A percentile compares a stretch with the other conserved stretches of the same genome.
These are phyloP conservation scores for Diuraphis noxia DNA, from an alignment of 1,140 invertebrate species.

Conservation along the genomic window DNA sequence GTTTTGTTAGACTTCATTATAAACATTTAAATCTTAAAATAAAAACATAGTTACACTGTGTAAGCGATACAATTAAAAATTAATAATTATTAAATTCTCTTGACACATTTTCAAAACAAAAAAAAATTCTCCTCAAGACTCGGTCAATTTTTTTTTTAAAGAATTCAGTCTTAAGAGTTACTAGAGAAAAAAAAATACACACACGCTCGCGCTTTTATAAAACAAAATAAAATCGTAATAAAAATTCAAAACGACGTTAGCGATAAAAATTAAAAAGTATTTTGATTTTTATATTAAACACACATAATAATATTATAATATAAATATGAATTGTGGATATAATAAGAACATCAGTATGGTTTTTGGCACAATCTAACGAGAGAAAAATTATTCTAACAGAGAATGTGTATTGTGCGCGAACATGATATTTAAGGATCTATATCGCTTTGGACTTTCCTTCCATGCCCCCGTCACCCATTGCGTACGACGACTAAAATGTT, in stretches of 20 bases:
- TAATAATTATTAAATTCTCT: conserved; percentile 13
- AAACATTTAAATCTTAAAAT: conserved; percentile 6
- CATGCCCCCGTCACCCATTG: not conserved
- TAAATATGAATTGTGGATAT: not conserved
- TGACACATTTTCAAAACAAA: not conserved
- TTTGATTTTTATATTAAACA: conserved; percentile 48
- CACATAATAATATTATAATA: not conserved
- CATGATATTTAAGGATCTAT: not conserved
- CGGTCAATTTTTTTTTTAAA: conserved; percentile 34
- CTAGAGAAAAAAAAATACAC: conserved; percentile 55
- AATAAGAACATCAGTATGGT: not conserved
- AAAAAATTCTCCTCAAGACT: conserved; percentile 16
- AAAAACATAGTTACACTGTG: conserved; percentile 1
- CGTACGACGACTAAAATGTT: not conserved
- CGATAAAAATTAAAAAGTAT: conserved; percentile 19
- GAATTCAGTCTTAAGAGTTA: conserved; percentile 49
- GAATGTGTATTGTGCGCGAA: conserved; percentile 1
- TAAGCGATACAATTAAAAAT: not conserved
- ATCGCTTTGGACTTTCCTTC: not conserved
- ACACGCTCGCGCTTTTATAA: conserved; percentile 7
- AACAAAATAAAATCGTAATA: conserved; percentile 25
- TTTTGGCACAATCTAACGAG: conserved; percentile 45
- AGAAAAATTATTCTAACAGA: not conserved
- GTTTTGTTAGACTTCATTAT: not conserved
- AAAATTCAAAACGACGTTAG: conserved; percentile 27